These are phyloP conservation scores for Ophioninae sp. DNA, from an alignment of 2,888 invertebrate species.

Conservation along the genomic window DNA sequence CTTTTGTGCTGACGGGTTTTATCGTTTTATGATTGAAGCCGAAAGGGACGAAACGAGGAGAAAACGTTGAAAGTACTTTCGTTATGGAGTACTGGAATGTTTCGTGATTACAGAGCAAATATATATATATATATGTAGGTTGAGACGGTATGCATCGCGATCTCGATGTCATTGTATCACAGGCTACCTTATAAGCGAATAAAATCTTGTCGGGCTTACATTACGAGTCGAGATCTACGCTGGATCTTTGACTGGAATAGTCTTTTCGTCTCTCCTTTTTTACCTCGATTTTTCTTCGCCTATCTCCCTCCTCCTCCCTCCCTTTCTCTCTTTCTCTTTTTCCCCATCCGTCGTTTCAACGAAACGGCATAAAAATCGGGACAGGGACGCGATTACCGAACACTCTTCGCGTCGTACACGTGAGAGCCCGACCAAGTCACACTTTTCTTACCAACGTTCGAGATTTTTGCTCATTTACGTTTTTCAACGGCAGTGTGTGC, in stretches of 20 bases:
- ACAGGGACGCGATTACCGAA: constrained; percentile 58
- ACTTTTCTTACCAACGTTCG: constrained; percentile 10
- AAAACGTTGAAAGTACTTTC: too few relatives aligned
- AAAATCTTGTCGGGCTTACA: constrained; percentile 29
- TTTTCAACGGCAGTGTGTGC: constrained; percentile 3
- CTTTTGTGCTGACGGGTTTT: too few relatives aligned
- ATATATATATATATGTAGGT: too few relatives aligned
- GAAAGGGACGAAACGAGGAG: too few relatives aligned
- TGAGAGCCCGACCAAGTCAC: constrained; percentile 39
- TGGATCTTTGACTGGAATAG: constrained; percentile 58
- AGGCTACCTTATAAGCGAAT: constrained; percentile 41
- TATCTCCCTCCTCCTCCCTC: constrained; percentile 27
- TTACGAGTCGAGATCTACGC: constrained; percentile 36
- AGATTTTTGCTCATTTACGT: constrained; percentile 7
- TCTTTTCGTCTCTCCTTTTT: constrained; percentile 40
- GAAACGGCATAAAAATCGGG: constrained; percentile 55
- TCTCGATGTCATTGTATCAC: constrained; percentile 38
- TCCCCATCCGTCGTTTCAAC: constrained; percentile 44
- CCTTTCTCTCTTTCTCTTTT: constrained; percentile 46
- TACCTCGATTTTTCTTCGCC: not conserved
- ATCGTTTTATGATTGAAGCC: too few relatives aligned
- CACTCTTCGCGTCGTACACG: constrained; percentile 41
- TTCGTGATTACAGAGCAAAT: not conserved
- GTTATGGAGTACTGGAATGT: too few relatives aligned
- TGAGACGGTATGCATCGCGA: not conserved